Percentiles rank a stretch among this genome's conserved stretches.
phyloP scores from a whole-genome alignment of 2,888 invertebrate species.

The Rhyacophila evoluta region DNA sequence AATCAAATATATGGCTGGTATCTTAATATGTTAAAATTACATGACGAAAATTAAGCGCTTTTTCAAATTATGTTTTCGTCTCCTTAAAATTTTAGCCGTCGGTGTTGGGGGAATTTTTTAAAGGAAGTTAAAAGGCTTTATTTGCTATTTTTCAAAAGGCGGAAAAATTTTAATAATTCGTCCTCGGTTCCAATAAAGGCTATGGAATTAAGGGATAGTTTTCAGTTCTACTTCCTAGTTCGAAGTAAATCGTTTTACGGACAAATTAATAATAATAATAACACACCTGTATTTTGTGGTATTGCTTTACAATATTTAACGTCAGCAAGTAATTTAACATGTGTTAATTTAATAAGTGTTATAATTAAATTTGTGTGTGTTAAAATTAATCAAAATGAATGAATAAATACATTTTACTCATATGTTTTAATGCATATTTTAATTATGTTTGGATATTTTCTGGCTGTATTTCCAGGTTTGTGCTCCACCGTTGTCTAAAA shows the following conservation, averaged over 20 bases:
- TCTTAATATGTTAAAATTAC: no score
- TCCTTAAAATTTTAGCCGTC: neutral
- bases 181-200: neutral
- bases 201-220: neutral
- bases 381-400: no score
- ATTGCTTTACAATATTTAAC: neutral
- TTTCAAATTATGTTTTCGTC: no score
- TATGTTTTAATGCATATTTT: no score
- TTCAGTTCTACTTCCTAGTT: neutral
- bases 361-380: no score
- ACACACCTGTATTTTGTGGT: neutral
- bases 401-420: no score
- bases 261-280: constrained; percentile 21
- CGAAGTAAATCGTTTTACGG: neutral
- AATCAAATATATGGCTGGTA: no score
- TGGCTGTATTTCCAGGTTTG: no score
- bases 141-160: neutral
- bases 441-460: no score
- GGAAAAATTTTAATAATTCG: constrained; percentile 4
- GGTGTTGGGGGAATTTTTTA: neutral
- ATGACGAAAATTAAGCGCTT: neutral
- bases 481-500: no score
- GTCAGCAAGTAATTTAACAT: no score
- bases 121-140: neutral
- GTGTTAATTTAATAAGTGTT: no score